Conservation (phyloP, 1,140 invertebrate genomes). For the Bombus balteatus region DNA sequence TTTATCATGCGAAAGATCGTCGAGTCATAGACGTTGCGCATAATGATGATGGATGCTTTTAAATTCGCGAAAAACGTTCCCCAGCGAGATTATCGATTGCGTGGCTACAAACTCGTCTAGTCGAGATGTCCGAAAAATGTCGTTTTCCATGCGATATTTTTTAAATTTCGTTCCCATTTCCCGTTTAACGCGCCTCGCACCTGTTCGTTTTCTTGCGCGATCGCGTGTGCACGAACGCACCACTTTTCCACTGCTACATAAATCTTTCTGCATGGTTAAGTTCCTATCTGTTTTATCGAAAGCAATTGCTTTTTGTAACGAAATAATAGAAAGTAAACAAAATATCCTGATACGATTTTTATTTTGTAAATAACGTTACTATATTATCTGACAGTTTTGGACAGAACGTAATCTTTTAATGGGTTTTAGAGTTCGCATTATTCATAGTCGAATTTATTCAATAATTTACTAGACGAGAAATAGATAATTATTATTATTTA, state of each 20-base stretch:
- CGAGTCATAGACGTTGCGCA: conserved; percentile 20
- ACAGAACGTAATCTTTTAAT: no score
- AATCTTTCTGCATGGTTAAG: not conserved
- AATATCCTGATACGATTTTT: not conserved
- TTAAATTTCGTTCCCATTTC: not conserved
- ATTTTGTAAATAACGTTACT: not conserved
- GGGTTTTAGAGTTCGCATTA: no score
- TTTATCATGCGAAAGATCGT: conserved; percentile 21
- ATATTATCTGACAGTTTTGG: no score
- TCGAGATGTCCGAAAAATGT: not conserved
- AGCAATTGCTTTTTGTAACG: not conserved
- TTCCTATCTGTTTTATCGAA: not conserved
- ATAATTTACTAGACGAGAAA: no score
- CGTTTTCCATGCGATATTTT: not conserved
- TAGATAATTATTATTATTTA: no score
- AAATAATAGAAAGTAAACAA: not conserved
- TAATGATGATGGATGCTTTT: conserved; percentile 32
- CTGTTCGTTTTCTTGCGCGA: not conserved
- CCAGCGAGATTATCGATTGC: not conserved
- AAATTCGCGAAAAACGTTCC: not conserved
- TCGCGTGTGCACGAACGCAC: not conserved
- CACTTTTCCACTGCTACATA: not conserved
- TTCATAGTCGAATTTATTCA: no score
- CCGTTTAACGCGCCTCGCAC: not conserved
- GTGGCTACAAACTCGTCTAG: no score